Base-by-base conservation (phyloP, 2,113 vertebrate species). In the Chloroceryle aenea region DNA sequence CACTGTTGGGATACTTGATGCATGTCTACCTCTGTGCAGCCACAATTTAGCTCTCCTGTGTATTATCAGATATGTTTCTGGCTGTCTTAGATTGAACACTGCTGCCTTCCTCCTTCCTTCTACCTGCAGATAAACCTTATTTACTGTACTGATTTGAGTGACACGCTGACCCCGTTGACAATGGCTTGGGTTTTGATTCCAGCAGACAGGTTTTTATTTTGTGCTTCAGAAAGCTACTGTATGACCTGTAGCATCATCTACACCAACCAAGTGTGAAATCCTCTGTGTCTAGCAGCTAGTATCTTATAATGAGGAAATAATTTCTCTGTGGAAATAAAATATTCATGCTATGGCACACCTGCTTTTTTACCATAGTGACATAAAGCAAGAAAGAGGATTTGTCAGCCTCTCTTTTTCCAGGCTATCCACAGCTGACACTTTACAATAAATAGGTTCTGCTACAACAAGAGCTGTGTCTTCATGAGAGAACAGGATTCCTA, bases 251-350 rank as follows among this genome's bases (percentile, higher is more conserved):
- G 85, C 92, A 72, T 80, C 87, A 81, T 73, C 82, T 87, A 14
- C 75, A 77, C 3, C 81, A 94, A 66, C 68, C 88, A 30, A 90
- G 75, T 92, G 93, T 92, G 85, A 90, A 88, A 95, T 93, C 92
- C 74, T 53, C 85, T 62, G 82, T 59, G 59, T 25, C 6, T 15
- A 87, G 88, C 83, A 78, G 90, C 61, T 53, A 87, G 3, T 22
- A 11, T 0, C 0, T 84, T 55, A 4, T 81, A 80, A 94, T 14
- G 29, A 86, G 82, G 72, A 82, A 91, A 47, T 74, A 87, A 94
- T 94, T 92, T 53, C 93, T 87, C 85, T 10, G 43, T 93, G 88
- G 85, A 88, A 92, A 90, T 90, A 48, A 78, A 87, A 88, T 78
- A 81, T 48, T 92, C 64, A 32, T 56, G 52, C 86, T 64, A 42